These are phyloP conservation scores for Selenia dentaria DNA, from an alignment of 2,888 invertebrate species.

Conservation along the genomic window DNA sequence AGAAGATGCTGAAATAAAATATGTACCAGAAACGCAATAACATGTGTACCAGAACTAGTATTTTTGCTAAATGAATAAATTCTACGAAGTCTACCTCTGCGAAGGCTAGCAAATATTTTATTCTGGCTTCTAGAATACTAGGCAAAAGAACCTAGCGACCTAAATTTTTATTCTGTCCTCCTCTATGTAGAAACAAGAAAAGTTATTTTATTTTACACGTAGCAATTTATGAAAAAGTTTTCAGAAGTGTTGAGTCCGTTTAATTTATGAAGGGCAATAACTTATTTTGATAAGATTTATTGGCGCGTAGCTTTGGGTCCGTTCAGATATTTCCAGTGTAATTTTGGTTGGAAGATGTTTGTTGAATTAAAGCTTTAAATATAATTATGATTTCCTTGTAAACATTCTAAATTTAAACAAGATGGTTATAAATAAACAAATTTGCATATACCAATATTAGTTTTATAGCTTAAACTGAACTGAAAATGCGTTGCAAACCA, in stretches of 20 bases:
- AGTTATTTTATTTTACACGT: slow-evolving; percentile 30
- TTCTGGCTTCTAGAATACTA: background rate
- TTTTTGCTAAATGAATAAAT: too few species aligned
- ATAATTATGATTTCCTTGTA: too few species aligned
- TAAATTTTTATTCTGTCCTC: slow-evolving; percentile 5
- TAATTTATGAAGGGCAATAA: slow-evolving; percentile 35
- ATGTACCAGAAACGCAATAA: too few species aligned
- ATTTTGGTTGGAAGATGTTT: slow-evolving; percentile 6
- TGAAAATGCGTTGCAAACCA: too few species aligned
- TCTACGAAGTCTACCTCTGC: background rate
- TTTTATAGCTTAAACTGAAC: too few species aligned
- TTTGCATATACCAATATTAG: too few species aligned
- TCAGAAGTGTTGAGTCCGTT: slow-evolving; percentile 36
- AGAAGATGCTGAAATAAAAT: too few species aligned
- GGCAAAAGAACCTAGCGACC: background rate
- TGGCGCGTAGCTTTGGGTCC: slow-evolving; percentile 5
- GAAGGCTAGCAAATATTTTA: background rate
- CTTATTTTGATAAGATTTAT: slow-evolving; percentile 36
- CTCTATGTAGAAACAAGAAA: slow-evolving; percentile 18
- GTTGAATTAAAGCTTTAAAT: background rate
- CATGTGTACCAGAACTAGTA: too few species aligned
- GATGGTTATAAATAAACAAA: too few species aligned
- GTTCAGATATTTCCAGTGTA: slow-evolving; percentile 9
- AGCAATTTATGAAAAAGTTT: slow-evolving; percentile 35
- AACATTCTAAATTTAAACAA: too few species aligned